A percentile compares a stretch with the other conserved stretches of the same genome.
Evolutionary conservation across 2,888 invertebrate genomes (phyloP).

Genomic region (Seira ritae): DNA sequence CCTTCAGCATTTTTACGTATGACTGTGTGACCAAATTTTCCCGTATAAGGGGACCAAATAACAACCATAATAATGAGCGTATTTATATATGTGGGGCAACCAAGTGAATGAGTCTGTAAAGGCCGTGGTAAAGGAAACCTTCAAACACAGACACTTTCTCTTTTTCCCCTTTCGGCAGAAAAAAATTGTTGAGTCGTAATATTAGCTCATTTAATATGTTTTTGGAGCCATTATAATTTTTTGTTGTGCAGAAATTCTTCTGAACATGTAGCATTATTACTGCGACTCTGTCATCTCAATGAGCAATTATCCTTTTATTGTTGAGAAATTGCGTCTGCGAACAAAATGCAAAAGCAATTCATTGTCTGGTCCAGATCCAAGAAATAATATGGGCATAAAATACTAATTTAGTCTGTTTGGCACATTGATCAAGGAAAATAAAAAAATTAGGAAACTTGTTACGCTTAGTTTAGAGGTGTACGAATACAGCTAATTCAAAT

Average conservation of each 20-base stretch:
- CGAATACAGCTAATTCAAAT: too few relatives aligned
- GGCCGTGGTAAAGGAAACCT: constrained; percentile 24
- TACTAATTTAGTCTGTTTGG: too few relatives aligned
- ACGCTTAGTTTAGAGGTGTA: too few relatives aligned
- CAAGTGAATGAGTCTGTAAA: constrained; percentile 19
- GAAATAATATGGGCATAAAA: too few relatives aligned
- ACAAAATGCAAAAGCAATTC: constrained; percentile 13
- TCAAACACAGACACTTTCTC: constrained; percentile 47
- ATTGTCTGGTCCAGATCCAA: too few relatives aligned
- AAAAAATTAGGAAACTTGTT: too few relatives aligned
- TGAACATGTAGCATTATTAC: background rate
- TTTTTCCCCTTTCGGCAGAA: constrained; percentile 16
- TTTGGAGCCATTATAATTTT: constrained; percentile 35
- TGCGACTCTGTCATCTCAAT: constrained; percentile 41
- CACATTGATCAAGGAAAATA: too few relatives aligned
- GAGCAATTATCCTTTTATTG: constrained; percentile 49
- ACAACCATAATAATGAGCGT: too few relatives aligned
- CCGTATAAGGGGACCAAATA: background rate
- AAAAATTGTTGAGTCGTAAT: constrained; percentile 36
- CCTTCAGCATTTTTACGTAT: background rate
- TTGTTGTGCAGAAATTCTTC: too few relatives aligned
- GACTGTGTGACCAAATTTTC: background rate
- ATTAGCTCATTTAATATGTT: constrained; percentile 56
- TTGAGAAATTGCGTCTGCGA: constrained; percentile 28
- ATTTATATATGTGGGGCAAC: constrained; percentile 41